Evolutionary conservation across 2,888 invertebrate genomes (phyloP), one percentile per base, ranked within the genome.

Genomic region (Hyles lineata): DNA sequence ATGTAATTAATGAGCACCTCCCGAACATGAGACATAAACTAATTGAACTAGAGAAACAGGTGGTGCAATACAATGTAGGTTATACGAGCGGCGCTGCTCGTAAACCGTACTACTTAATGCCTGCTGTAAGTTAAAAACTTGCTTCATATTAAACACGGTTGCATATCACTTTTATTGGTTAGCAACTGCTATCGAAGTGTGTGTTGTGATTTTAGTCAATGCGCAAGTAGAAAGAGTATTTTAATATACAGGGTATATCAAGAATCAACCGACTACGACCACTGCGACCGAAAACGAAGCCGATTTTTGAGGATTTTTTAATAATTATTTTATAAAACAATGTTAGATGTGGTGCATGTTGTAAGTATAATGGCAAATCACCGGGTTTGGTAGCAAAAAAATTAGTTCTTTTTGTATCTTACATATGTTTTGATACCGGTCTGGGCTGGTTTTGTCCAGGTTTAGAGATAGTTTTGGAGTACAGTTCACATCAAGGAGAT

Each of bases 1-100:
- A 0, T 67, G 43, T 67, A 67, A 67, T 67, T 43, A 50, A 67
- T 67, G 67, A 67, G 23, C 23, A 50, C 23, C 67, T 67, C 43
- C 67, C 43, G 63, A 67, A 67, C 23, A 67, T 50, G 17, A 67
- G 43, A 67, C 67, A 67, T 67, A 50, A 67, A 50, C 23, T 67
- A 67, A 67, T 50, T 67, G 67, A 50, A 67, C 50, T 21, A 67
- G 50, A 67, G 67, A 67, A 67, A 67, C 67, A 67, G 67, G 67
- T 67, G 50, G 50, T 50, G 50, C 17, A 21, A 23, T 50, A 50
- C 67, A 67, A 50, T 67, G 67, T 67, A 50, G 67, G 23, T 21
- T 67, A 67, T 67, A 67, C 2, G 43, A 50, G 21, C 67, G 35
- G 7, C 67, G 43, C 23, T 50, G 67, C 50, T 50, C 67, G 43